These are phyloP conservation scores for Petrolisthes cinctipes DNA, from an alignment of 2,888 invertebrate genomes.

Conservation along the genomic window DNA sequence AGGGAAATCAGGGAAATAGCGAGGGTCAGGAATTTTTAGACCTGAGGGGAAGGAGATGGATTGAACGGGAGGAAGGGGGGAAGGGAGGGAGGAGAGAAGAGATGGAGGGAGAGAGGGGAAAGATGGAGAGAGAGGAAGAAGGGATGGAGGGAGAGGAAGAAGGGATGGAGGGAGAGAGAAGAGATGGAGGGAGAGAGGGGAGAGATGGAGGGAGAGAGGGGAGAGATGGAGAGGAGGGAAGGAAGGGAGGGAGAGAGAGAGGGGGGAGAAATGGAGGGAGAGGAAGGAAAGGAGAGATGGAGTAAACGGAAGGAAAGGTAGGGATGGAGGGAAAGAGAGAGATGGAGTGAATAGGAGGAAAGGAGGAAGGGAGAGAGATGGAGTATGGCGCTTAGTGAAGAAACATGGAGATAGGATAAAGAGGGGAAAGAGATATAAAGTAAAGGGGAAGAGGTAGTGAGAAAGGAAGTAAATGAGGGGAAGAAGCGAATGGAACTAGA, in stretches of 20 bases:
- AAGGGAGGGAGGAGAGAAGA: neutral
- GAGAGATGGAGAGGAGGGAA: neutral
- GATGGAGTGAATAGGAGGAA: too few relatives aligned
- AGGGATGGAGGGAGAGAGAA: too few relatives aligned
- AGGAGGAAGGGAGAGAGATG: too few relatives aligned
- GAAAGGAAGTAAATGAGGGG: neutral
- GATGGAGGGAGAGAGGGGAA: neutral
- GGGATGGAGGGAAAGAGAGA: too few relatives aligned
- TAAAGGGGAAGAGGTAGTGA: neutral
- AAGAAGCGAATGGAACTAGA: too few relatives aligned
- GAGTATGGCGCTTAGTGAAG: neutral
- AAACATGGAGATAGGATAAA: neutral
- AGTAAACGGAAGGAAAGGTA: neutral
- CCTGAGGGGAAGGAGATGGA: too few relatives aligned
- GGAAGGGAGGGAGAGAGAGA: neutral
- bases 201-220: too few relatives aligned
- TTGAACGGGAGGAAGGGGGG: neutral
- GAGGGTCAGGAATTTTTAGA: neutral
- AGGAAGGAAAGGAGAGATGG: neutral
- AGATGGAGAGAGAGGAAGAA: neutral
- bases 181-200: too few relatives aligned
- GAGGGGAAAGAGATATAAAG: neutral
- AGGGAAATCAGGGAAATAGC: conserved; percentile 1
- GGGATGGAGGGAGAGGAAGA: neutral
- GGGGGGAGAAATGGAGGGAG: neutral